phyloP scores from a whole-genome alignment of 2,888 invertebrate species.

The Drosophila anomalipes region DNA sequence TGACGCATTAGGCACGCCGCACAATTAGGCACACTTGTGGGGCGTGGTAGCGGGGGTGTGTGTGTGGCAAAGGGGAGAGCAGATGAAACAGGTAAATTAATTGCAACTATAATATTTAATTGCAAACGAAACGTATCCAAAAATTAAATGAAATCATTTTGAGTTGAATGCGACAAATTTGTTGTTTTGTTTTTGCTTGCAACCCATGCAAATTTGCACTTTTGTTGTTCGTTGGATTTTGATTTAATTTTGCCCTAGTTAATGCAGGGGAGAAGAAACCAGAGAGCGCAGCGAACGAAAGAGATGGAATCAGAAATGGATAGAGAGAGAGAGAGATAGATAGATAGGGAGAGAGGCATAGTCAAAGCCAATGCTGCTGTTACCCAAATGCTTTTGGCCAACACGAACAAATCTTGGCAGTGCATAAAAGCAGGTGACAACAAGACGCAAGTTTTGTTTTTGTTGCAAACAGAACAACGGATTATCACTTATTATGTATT shows the following conservation, averaged over 20 bases:
- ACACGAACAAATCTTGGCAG: background rate
- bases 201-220: conserved; percentile 3
- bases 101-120: background rate
- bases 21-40: conserved; percentile 51
- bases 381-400: conserved; percentile 7
- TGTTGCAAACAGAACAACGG: background rate
- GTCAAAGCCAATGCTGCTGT: conserved; percentile 2
- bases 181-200: conserved; percentile 1
- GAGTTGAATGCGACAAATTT: conserved; percentile 12
- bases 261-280: conserved; percentile 19
- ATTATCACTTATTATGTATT: background rate
- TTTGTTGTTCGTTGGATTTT: conserved; percentile 40
- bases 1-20: conserved; percentile 50
- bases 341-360: background rate
- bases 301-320: background rate
- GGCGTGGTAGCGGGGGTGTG: background rate
- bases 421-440: background rate
- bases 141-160: conserved; percentile 28
- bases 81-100: background rate
- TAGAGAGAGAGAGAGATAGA: background rate
- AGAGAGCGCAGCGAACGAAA: background rate
- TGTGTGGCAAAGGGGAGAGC: background rate
- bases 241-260: conserved; percentile 67
- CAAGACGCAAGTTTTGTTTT: background rate
- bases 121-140: conserved; percentile 4